Percentiles rank a stretch among this genome's conserved stretches.
Conservation (phyloP, 2,797 vertebrate genomes). For the Typhlichthys eigenmanni region DNA sequence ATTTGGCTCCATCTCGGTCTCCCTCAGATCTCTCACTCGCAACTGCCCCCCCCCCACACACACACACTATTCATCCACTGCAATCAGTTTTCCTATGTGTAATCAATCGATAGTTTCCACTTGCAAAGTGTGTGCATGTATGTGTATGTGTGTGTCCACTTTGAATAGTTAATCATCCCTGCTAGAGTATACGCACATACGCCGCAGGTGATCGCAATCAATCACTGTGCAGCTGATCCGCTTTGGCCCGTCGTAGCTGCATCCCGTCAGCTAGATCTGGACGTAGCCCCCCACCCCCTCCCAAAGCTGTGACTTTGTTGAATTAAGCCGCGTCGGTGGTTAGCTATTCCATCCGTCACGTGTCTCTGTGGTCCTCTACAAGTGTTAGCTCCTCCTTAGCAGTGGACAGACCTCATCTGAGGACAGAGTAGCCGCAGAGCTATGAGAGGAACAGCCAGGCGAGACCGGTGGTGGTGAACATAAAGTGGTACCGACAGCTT, state of each 20-base stretch:
- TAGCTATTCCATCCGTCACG: conserved; percentile 48
- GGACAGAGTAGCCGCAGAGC: neutral
- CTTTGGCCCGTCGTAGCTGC: conserved; percentile 53
- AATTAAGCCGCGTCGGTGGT: conserved; percentile 55
- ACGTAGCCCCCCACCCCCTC: conserved; percentile 18
- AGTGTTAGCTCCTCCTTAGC: conserved; percentile 18
- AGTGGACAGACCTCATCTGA: conserved; percentile 26
- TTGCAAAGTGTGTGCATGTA: conserved; percentile 2
- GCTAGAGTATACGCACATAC: neutral
- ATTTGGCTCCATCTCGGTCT: conserved; percentile 18
- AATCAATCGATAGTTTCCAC: conserved; percentile 19
- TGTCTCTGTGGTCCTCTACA: conserved; percentile 23
- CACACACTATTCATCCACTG: conserved; percentile 13
- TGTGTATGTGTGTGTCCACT: neutral
- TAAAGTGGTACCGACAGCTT: too few species aligned
- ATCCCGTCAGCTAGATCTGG: conserved; percentile 46
- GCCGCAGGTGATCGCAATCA: conserved; percentile 50
- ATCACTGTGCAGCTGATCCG: conserved; percentile 41
- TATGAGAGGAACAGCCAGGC: conserved; percentile 1
- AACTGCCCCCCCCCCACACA: neutral
- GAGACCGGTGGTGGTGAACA: conserved; percentile 5
- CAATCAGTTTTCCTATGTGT: conserved; percentile 13
- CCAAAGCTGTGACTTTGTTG: conserved; percentile 41
- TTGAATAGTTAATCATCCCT: conserved; percentile 18
- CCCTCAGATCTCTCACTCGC: conserved; percentile 4